Percentiles rank a stretch among this genome's conserved stretches.
Evolutionary conservation across 2,113 vertebrate genomes (phyloP).

Genomic region (Toxotes jaculatrix): DNA sequence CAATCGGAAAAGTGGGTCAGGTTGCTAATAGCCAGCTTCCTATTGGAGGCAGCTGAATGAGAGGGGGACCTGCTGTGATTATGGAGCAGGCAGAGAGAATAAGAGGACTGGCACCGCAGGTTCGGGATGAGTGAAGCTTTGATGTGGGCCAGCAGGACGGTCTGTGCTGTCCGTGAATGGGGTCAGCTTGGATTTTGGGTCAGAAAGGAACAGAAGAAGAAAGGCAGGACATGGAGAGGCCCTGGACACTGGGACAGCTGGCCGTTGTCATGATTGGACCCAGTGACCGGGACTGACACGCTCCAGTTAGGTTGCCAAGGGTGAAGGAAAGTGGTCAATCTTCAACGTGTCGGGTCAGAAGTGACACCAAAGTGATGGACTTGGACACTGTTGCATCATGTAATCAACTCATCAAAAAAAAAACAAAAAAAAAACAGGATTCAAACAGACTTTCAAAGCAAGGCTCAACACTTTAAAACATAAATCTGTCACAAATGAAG

Average conservation of each 20-base stretch:
- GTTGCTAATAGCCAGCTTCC: conserved; percentile 80
- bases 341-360: conserved; percentile 47
- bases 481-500: not conserved
- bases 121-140: conserved; percentile 64
- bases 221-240: conserved; percentile 21
- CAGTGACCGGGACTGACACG: conserved; percentile 47
- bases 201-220: conserved; percentile 46
- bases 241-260: conserved; percentile 48
- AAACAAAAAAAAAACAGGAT: not conserved
- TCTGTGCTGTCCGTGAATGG: conserved; percentile 45
- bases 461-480: not conserved
- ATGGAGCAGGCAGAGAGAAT: conserved; percentile 36
- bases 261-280: conserved; percentile 55
- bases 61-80: conserved; percentile 60
- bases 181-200: conserved; percentile 44
- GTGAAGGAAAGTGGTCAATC: conserved; percentile 29
- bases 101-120: conserved; percentile 41
- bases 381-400: conserved; percentile 13
- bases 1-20: conserved; percentile 82
- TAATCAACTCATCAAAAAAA: not conserved
- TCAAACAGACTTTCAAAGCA: not conserved
- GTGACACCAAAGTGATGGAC: conserved; percentile 26
- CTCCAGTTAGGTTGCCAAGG: conserved; percentile 55
- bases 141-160: conserved; percentile 49
- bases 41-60: conserved; percentile 69